phyloP scores from a whole-genome alignment of 2,888 invertebrate genomes.

The Pandemis cinnamomeana region DNA sequence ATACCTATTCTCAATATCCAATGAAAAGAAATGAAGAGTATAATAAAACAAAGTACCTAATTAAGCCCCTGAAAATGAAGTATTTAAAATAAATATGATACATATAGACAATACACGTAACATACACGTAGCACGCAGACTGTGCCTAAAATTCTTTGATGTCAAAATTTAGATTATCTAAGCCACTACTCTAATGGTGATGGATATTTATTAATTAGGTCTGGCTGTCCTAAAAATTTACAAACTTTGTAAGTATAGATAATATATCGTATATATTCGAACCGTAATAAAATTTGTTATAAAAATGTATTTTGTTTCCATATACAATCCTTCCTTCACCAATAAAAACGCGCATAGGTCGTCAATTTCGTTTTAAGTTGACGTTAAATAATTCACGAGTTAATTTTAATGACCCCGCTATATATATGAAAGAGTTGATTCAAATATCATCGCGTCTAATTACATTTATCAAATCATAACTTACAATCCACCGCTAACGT shows the following conservation, averaged over 20 bases:
- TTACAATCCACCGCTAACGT: constrained; percentile 38
- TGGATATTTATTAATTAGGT: constrained; percentile 21
- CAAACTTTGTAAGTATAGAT: constrained; percentile 33
- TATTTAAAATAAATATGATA: constrained; percentile 39
- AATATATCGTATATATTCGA: constrained; percentile 39
- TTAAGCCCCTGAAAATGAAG: constrained; percentile 23
- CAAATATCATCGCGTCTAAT: constrained; percentile 16
- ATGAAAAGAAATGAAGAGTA: constrained; percentile 32
- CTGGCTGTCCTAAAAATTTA: constrained; percentile 34
- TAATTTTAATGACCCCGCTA: not conserved
- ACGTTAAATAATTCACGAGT: constrained; percentile 15
- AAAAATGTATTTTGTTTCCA: constrained; percentile 34
- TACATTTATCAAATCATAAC: constrained; percentile 17
- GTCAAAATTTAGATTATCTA: constrained; percentile 28
- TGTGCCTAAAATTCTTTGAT: constrained; percentile 34
- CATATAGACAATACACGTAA: constrained; percentile 41
- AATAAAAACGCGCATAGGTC: constrained; percentile 15
- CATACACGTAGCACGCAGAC: constrained; percentile 32
- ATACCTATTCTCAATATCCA: constrained; percentile 47
- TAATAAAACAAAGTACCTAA: constrained; percentile 27
- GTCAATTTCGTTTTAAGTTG: constrained; percentile 6
- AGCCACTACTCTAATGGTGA: constrained; percentile 31
- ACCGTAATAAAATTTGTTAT: constrained; percentile 37
- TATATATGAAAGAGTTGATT: constrained; percentile 8
- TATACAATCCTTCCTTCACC: constrained; percentile 27